Evolutionary conservation across 2,888 invertebrate species (phyloP).

Genomic region (Trichacis sp.): DNA sequence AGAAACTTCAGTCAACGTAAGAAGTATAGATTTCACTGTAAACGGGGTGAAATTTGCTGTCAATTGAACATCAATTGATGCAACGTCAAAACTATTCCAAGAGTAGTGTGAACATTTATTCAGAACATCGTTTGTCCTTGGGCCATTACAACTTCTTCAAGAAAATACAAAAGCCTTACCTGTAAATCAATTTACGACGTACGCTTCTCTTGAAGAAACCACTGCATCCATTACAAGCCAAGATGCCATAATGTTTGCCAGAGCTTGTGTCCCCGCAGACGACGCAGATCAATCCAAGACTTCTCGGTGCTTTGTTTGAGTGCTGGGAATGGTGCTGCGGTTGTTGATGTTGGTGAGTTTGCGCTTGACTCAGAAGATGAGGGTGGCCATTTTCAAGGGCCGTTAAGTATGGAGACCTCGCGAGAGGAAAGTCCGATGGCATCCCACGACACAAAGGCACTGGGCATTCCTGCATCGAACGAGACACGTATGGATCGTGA

Average conservation of each 20-base stretch:
- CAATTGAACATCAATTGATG: too few relatives aligned
- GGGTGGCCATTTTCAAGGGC: slow-evolving; percentile 65
- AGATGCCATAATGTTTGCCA: slow-evolving; percentile 97
- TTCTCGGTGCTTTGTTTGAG: slow-evolving; percentile 68
- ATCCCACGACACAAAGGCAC: slow-evolving; percentile 64
- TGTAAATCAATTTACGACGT: slow-evolving; percentile 94
- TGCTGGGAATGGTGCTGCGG: slow-evolving; percentile 55
- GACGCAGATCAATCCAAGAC: slow-evolving; percentile 88
- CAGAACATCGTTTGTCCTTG: too few relatives aligned
- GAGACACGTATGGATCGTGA: slow-evolving; percentile 62
- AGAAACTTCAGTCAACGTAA: too few relatives aligned
- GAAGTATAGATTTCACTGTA: too few relatives aligned
- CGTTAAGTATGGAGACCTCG: slow-evolving; percentile 64
- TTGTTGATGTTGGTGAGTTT: slow-evolving; percentile 54
- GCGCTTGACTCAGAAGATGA: slow-evolving; percentile 58
- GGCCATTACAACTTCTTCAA: too few relatives aligned
- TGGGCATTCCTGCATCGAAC: slow-evolving; percentile 65
- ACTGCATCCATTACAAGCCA: slow-evolving; percentile 99
- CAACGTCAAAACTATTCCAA: too few relatives aligned
- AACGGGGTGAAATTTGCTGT: too few relatives aligned
- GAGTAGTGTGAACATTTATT: too few relatives aligned
- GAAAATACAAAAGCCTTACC: slow-evolving; percentile 78
- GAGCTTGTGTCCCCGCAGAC: slow-evolving; percentile 98
- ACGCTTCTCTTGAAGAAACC: slow-evolving; percentile 99
- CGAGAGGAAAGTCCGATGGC: slow-evolving; percentile 61